Evolutionary conservation across 2,113 vertebrate species (phyloP).

Genomic region (Eira barbara): DNA sequence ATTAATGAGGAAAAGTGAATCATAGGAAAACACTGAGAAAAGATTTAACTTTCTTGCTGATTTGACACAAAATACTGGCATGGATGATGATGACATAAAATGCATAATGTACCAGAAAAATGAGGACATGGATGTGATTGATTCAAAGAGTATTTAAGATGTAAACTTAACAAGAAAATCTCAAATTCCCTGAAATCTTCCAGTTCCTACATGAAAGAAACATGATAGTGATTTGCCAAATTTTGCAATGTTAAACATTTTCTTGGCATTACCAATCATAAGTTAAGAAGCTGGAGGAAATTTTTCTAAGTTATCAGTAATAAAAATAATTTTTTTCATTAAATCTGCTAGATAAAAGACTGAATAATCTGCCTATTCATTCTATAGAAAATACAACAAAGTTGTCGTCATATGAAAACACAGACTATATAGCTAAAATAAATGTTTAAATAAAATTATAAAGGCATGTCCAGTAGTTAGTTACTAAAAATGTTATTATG

Average conservation of each 20-base stretch:
- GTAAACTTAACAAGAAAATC: slow-evolving; percentile 11
- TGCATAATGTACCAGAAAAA: not conserved
- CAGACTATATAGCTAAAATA: not conserved
- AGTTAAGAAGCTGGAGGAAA: not conserved
- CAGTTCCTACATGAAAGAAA: not conserved
- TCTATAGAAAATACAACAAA: not conserved
- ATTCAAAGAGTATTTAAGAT: not conserved
- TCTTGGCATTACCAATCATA: not conserved
- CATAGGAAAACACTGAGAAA: not conserved
- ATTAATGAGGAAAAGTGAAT: not conserved
- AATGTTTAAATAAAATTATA: not conserved
- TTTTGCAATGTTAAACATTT: not conserved
- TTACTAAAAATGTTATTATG: not conserved
- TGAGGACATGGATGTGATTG: not conserved
- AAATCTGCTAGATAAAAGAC: not conserved
- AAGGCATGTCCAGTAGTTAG: not conserved
- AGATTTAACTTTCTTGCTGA: slow-evolving; percentile 4
- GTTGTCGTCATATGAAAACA: not conserved
- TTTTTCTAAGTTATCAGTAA: not conserved
- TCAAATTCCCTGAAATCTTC: not conserved
- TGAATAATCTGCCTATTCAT: not conserved
- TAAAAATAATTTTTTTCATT: not conserved
- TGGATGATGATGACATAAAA: slow-evolving; percentile 33
- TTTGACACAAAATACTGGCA: slow-evolving; percentile 5
- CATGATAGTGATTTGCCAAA: not conserved